Evolutionary conservation across 1,140 invertebrate genomes (phyloP).

Genomic region (Euwallacea similis): DNA sequence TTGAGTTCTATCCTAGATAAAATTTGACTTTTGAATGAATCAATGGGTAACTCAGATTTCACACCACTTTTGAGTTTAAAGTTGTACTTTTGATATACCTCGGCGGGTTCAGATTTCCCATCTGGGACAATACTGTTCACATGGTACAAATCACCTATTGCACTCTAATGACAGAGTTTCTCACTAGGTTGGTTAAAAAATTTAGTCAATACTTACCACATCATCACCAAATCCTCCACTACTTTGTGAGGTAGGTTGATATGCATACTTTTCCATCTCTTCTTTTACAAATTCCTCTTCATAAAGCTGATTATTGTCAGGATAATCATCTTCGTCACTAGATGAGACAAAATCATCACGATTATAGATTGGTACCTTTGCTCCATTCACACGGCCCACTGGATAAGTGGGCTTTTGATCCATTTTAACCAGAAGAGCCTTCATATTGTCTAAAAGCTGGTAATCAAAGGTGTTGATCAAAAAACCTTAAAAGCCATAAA

Average conservation of each 20-base stretch:
- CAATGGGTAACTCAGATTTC: slow-evolving; percentile 43
- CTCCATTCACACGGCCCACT: slow-evolving; percentile 32
- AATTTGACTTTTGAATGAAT: slow-evolving; percentile 36
- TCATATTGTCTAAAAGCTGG: slow-evolving; percentile 6
- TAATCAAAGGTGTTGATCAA: too few relatives aligned
- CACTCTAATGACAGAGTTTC: slow-evolving; percentile 13
- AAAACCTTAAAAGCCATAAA: too few relatives aligned
- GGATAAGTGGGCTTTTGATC: slow-evolving; percentile 30
- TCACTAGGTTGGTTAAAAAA: slow-evolving; percentile 1
- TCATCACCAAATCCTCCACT: slow-evolving; percentile 10
- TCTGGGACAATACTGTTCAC: slow-evolving; percentile 25
- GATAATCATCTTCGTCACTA: slow-evolving; percentile 20
- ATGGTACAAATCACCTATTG: slow-evolving; percentile 22
- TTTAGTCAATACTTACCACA: slow-evolving; percentile 11
- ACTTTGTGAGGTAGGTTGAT: background rate
- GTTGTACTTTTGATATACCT: slow-evolving; percentile 40
- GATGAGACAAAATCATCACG: slow-evolving; percentile 15
- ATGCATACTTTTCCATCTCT: slow-evolving; percentile 37
- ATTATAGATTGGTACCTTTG: background rate
- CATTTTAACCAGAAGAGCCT: slow-evolving; percentile 24
- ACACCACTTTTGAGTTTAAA: slow-evolving; percentile 38
- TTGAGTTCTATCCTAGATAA: slow-evolving; percentile 30
- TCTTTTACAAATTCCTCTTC: slow-evolving; percentile 39
- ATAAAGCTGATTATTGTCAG: slow-evolving; percentile 19
- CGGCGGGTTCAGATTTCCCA: slow-evolving; percentile 17